A percentile compares a stretch with the other conserved stretches of the same genome.
phyloP scores from a whole-genome alignment of 2,797 vertebrate species.

The Sebastes diploproa region DNA sequence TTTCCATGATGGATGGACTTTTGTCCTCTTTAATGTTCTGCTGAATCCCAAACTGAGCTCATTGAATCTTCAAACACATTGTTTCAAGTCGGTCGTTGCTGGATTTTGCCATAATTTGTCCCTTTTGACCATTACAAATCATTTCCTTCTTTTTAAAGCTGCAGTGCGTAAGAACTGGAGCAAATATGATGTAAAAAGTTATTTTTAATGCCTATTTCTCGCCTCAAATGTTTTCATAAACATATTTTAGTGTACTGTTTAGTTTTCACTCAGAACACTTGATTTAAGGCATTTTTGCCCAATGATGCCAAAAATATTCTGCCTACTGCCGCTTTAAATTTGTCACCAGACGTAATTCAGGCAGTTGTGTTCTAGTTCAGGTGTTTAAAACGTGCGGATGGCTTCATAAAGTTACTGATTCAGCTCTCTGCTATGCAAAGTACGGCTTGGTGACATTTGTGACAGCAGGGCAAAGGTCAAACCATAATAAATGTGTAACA shows the following conservation, averaged over 20 bases:
- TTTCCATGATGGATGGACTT: slow-evolving; percentile 29
- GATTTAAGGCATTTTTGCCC: too few relatives aligned
- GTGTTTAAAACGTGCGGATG: neutral
- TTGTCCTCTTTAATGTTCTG: neutral
- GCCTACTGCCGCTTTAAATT: neutral
- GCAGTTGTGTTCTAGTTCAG: neutral
- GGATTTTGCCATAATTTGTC: neutral
- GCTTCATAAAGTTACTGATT: slow-evolving; percentile 57
- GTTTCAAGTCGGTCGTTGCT: neutral
- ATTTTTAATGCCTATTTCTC: too few relatives aligned
- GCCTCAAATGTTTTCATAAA: too few relatives aligned
- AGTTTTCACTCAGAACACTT: too few relatives aligned
- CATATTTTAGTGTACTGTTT: too few relatives aligned
- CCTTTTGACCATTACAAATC: neutral
- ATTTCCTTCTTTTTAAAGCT: neutral
- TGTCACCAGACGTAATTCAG: neutral
- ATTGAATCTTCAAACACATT: neutral
- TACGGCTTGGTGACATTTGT: slow-evolving; percentile 23
- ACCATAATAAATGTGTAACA: slow-evolving; percentile 61
- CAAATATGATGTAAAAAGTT: too few relatives aligned
- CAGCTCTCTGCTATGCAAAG: slow-evolving; percentile 16
- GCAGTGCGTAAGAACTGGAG: too few relatives aligned
- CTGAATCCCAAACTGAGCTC: neutral
- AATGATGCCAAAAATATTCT: too few relatives aligned
- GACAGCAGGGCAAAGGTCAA: slow-evolving; percentile 60